Evolutionary conservation across 2,113 vertebrate species (phyloP).

Genomic region (Pluvianellus socialis): DNA sequence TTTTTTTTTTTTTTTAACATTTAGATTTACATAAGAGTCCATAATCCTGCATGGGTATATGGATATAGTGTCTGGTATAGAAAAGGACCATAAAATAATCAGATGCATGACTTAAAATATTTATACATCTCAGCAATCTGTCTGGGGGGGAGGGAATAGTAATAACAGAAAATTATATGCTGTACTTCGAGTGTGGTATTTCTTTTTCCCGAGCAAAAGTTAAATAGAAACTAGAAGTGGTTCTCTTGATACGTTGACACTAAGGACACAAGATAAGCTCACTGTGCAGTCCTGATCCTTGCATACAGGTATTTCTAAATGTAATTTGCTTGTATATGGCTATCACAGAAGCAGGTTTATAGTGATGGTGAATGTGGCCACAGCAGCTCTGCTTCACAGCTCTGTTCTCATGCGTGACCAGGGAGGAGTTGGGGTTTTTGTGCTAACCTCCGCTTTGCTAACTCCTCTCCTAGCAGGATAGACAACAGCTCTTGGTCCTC

Average conservation of each 20-base stretch:
- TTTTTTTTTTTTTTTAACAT: no score
- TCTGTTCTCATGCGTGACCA: not conserved
- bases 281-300: not conserved
- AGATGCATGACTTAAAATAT: not conserved
- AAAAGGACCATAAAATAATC: not conserved
- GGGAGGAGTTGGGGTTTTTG: not conserved
- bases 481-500: not conserved
- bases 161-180: not conserved
- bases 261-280: not conserved
- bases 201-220: not conserved
- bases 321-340: not conserved
- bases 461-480: not conserved
- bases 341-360: not conserved
- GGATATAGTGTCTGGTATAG: not conserved
- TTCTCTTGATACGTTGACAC: not conserved
- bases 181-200: not conserved
- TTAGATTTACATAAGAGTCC: not conserved
- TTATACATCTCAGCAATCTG: not conserved
- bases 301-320: not conserved
- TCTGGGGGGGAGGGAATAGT: not conserved
- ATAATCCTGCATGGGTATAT: not conserved
- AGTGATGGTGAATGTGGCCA: not conserved
- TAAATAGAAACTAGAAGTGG: not conserved
- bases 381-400: not conserved
- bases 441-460: not conserved